Conservation (phyloP, 2,797 vertebrate species). For the Calcarius lapponicus region DNA sequence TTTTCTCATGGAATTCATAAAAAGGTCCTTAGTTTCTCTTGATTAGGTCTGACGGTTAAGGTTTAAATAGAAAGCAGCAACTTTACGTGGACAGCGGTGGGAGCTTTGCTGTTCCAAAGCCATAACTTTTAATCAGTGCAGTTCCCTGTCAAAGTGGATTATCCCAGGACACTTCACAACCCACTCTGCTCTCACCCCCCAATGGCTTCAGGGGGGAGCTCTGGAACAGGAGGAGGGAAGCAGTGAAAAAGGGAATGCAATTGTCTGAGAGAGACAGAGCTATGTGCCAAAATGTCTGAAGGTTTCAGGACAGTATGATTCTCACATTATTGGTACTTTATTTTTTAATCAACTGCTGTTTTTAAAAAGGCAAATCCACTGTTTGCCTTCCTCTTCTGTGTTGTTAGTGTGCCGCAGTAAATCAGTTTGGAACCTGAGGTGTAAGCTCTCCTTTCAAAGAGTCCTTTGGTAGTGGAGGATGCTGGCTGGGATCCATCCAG, state of each 20-base stretch:
- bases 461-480: neutral
- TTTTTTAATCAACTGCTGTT: neutral
- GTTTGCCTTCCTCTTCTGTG: neutral
- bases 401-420: neutral
- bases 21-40: constrained; percentile 32
- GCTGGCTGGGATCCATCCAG: constrained; percentile 56
- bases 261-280: constrained; percentile 45
- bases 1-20: constrained; percentile 59
- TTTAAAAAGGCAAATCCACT: constrained; percentile 1
- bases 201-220: neutral
- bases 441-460: constrained; percentile 39
- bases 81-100: constrained; percentile 10
- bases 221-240: constrained; percentile 26
- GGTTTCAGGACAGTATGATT: neutral
- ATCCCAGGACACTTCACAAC: constrained; percentile 55
- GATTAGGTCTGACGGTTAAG: constrained; percentile 59
- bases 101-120: constrained; percentile 44
- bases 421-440: constrained; percentile 48
- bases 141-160: constrained; percentile 56
- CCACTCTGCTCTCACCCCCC: neutral
- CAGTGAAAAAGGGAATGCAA: constrained; percentile 25
- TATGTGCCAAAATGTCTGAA: constrained; percentile 43
- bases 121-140: constrained; percentile 50
- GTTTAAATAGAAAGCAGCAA: constrained; percentile 41
- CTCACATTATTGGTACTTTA: constrained; percentile 23